phyloP scores from a whole-genome alignment of 2,113 vertebrate genomes.

The Muntiacus reevesi region DNA sequence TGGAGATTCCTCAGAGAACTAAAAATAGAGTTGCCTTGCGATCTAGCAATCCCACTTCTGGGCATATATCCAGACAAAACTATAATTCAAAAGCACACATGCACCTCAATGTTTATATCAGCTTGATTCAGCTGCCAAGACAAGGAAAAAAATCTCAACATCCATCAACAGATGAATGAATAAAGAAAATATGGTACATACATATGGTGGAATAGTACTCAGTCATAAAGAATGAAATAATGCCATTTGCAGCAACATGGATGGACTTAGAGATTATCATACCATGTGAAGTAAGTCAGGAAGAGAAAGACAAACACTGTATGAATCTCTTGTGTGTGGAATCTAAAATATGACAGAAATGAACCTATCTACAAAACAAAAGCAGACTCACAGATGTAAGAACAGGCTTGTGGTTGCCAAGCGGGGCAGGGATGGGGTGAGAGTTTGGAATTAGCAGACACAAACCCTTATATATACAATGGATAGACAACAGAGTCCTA shows the following conservation, averaged over 20 bases:
- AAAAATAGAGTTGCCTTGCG: not conserved
- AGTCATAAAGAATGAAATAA: not conserved
- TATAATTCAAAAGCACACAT: not conserved
- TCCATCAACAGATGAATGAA: not conserved
- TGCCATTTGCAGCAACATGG: not conserved
- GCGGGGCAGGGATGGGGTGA: rapidly evolving
- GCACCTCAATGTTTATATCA: not conserved
- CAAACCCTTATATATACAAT: not conserved
- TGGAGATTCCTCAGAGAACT: not conserved
- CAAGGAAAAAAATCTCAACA: not conserved
- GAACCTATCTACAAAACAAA: not conserved
- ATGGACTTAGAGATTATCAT: not conserved
- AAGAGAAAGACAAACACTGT: not conserved
- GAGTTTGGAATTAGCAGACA: not conserved
- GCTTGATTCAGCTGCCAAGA: not conserved
- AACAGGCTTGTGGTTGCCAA: not conserved
- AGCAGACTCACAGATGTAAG: not conserved
- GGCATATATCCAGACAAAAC: not conserved
- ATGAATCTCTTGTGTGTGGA: not conserved
- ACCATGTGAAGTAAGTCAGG: not conserved
- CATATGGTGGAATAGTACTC: not conserved
- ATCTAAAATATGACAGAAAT: not conserved
- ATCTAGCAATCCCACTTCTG: not conserved
- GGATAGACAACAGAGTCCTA: not conserved
- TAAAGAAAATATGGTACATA: not conserved